phyloP scores from a whole-genome alignment of 2,888 invertebrate genomes.

The Polyploca ridens region DNA sequence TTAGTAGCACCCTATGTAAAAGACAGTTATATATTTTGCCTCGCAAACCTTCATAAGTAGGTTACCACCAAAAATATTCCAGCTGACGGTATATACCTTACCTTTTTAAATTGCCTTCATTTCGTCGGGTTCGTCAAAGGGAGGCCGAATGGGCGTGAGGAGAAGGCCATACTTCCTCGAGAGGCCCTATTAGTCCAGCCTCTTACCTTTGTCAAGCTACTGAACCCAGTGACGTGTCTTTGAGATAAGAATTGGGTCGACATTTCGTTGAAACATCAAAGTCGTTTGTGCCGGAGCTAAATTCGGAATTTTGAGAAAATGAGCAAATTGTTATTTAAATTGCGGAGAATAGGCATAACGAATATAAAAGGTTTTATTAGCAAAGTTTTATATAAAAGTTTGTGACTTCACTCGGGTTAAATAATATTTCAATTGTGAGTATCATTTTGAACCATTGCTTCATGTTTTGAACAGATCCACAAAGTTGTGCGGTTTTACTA shows the following conservation, averaged over 20 bases:
- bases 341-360: neutral
- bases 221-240: conserved; percentile 70
- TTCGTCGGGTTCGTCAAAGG: conserved; percentile 64
- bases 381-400: neutral
- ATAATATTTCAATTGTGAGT: neutral
- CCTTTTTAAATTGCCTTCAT: conserved; percentile 78
- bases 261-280: conserved; percentile 71
- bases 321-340: conserved; percentile 8
- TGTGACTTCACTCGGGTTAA: neutral
- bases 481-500: no score
- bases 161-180: conserved; percentile 60
- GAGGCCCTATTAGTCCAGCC: conserved; percentile 77
- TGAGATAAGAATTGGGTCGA: conserved; percentile 79
- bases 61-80: neutral
- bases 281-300: conserved; percentile 29
- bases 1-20: neutral
- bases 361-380: neutral
- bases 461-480: no score
- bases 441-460: no score
- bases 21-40: neutral
- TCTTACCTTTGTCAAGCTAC: conserved; percentile 70
- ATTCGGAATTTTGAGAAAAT: conserved; percentile 20
- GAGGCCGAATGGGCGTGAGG: conserved; percentile 56
- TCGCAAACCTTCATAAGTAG: neutral
- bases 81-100: conserved; percentile 26